Evolutionary conservation across 2,797 vertebrate species (phyloP).

Genomic region (Typhlichthys subterraneus): DNA sequence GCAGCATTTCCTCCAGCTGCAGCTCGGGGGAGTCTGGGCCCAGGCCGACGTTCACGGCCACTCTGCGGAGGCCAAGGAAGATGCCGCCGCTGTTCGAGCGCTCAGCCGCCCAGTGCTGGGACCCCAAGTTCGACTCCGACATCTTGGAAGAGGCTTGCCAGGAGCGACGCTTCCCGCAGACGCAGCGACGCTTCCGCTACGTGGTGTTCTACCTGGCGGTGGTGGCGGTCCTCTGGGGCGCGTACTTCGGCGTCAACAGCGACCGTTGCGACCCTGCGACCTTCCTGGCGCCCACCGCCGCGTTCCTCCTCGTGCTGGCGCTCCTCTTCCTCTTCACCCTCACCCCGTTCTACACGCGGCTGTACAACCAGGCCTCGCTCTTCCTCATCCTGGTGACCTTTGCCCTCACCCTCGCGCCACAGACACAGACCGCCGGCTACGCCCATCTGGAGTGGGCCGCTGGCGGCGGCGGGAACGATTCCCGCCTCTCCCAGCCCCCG

Average conservation of each 20-base stretch:
- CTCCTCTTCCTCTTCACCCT: slow-evolving; percentile 91
- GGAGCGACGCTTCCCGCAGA: slow-evolving; percentile 95
- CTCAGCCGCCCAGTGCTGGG: slow-evolving; percentile 94
- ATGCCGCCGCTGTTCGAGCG: slow-evolving; percentile 92
- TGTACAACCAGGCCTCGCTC: slow-evolving; percentile 87
- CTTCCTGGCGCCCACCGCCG: slow-evolving; percentile 84
- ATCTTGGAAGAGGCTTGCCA: slow-evolving; percentile 94
- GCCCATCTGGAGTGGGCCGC: slow-evolving; percentile 54
- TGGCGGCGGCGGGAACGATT: slow-evolving; percentile 39
- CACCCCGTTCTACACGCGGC: slow-evolving; percentile 82
- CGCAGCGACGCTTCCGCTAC: slow-evolving; percentile 91
- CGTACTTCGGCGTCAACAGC: slow-evolving; percentile 85
- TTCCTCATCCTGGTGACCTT: slow-evolving; percentile 87
- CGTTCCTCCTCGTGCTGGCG: slow-evolving; percentile 84
- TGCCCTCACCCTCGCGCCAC: slow-evolving; percentile 87
- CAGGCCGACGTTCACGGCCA: slow-evolving; percentile 67
- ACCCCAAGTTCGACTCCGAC: slow-evolving; percentile 94
- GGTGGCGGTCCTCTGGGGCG: slow-evolving; percentile 87
- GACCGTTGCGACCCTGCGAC: slow-evolving; percentile 75
- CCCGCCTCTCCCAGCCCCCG: slow-evolving; percentile 48
- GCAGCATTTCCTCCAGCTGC: slow-evolving; percentile 95
- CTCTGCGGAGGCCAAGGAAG: slow-evolving; percentile 69
- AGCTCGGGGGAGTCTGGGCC: slow-evolving; percentile 88
- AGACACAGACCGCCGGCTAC: slow-evolving; percentile 82
- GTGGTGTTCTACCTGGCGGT: slow-evolving; percentile 91